Evolutionary conservation across 2,113 vertebrate species (phyloP).

Genomic region (Channa argus): DNA sequence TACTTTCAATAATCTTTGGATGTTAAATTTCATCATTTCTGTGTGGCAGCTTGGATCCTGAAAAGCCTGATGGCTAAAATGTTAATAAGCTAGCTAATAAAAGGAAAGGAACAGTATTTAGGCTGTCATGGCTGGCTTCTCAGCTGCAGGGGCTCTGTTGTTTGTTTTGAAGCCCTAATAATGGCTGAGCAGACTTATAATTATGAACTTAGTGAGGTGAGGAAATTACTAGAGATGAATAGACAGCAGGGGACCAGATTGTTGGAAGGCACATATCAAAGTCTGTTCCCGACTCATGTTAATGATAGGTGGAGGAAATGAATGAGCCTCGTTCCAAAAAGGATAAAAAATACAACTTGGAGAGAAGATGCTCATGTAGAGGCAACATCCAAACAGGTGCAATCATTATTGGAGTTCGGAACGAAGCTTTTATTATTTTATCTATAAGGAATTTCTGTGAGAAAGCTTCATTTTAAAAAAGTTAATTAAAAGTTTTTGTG

Average conservation of each 20-base stretch:
- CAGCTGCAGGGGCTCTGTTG: conserved; percentile 74
- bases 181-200: conserved; percentile 76
- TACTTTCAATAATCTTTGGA: conserved; percentile 64
- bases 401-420: neutral
- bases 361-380: neutral
- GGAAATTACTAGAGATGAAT: conserved; percentile 78
- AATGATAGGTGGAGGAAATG: conserved; percentile 58
- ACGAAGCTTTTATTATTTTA: neutral
- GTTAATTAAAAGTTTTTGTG: too few species aligned
- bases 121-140: conserved; percentile 75
- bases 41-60: conserved; percentile 45
- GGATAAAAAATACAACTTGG: conserved; percentile 22
- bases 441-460: too few species aligned
- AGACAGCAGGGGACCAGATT: conserved; percentile 72
- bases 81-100: conserved; percentile 80
- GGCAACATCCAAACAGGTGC: neutral
- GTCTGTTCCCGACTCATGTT: conserved; percentile 56
- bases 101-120: conserved; percentile 68
- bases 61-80: conserved; percentile 76
- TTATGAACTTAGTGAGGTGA: conserved; percentile 82
- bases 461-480: too few species aligned
- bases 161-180: conserved; percentile 81
- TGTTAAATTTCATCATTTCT: conserved; percentile 68
- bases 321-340: conserved; percentile 46
- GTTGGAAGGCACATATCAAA: conserved; percentile 63